A percentile compares a stretch with the other conserved stretches of the same genome.
phyloP scores from a whole-genome alignment of 37 sponge, comb jelly and placozoan genomes.

The Bolinopsis microptera region DNA sequence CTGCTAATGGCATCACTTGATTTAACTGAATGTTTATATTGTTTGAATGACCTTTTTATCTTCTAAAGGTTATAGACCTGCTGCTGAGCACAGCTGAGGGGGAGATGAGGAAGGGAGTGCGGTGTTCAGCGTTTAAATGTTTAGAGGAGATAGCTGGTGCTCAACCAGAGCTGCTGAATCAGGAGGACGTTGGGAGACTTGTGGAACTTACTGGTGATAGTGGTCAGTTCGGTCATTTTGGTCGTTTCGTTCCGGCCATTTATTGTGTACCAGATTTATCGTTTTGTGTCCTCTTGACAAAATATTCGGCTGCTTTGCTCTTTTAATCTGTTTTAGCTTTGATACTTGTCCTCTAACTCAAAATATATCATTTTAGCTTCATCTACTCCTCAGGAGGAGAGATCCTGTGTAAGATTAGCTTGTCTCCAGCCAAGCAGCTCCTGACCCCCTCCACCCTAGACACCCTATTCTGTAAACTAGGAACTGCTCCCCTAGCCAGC shows the following conservation, averaged over 20 bases:
- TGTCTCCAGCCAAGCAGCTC: not conserved
- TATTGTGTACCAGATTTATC: too few species aligned
- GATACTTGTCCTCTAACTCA: too few species aligned
- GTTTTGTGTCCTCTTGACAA: too few species aligned
- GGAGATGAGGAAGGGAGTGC: not conserved
- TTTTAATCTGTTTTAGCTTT: too few species aligned
- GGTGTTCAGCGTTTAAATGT: slow-evolving; percentile 1
- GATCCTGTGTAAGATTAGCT: not conserved
- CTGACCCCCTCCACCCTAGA: not conserved
- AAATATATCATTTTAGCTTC: too few species aligned
- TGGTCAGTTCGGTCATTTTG: too few species aligned
- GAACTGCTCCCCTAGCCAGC: not conserved
- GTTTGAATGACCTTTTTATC: too few species aligned
- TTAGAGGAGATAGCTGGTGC: slow-evolving; percentile 2
- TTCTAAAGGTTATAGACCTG: not conserved
- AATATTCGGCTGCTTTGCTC: too few species aligned
- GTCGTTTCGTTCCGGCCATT: too few species aligned
- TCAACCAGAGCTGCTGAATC: not conserved
- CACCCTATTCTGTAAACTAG: not conserved
- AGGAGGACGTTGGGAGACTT: slow-evolving; percentile 38
- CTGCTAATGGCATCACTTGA: too few species aligned
- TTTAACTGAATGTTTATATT: too few species aligned
- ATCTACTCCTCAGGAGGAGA: slow-evolving; percentile 12
- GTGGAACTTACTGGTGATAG: not conserved
- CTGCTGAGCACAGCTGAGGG: not conserved